Base-by-base conservation (phyloP, 2,113 vertebrate species). In the Poeciliopsis prolifica region DNA sequence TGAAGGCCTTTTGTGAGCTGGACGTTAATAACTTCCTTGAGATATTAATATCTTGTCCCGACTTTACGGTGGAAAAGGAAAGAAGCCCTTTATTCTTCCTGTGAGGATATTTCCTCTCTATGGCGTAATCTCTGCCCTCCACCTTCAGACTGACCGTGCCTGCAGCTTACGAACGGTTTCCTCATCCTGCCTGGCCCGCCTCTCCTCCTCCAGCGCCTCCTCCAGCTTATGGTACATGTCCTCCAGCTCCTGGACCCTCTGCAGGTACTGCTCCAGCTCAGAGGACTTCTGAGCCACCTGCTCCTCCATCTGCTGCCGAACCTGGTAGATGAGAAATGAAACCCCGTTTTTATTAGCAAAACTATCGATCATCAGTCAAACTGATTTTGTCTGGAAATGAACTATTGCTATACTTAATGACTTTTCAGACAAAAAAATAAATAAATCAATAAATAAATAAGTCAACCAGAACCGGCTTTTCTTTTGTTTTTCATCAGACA, bases 221-320 rank as follows among this genome's bases (percentile, higher is more conserved):
- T 99, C 96, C 48, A 99, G 95, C 70, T 94, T 93, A 0, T 93
- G 87, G 78, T 99, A 99, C 97, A 99, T 96, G 86, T 95, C 95
- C 88, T 99, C 97, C 83, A 99, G 93, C 86, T 99, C 98, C 1
- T 62, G 86, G 4, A 99, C 97, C 31, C 97, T 93, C 89, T 95
- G 95, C 83, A 99, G 91, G 86, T 99, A 97, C 91, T 98, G 97
- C 65, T 99, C 96, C 90, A 99, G 92, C 87, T 99, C 97, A 1
- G 93, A 95, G 31, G 97, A 97, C 85, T 99, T 99, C 92, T 98
- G 96, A 24, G 97, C 97, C 80, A 99, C 96, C 90, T 99, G 94
- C 81, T 97, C 95, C 87, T 99, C 98, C 97, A 99, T 97, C 91
- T 98, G 92, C 88, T 96, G 95, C 61, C 98, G 96, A 65, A 97